Evolutionary conservation across 1,140 invertebrate genomes (phyloP), one percentile per base, ranked within the genome.

Genomic region (Calosoma granatense): DNA sequence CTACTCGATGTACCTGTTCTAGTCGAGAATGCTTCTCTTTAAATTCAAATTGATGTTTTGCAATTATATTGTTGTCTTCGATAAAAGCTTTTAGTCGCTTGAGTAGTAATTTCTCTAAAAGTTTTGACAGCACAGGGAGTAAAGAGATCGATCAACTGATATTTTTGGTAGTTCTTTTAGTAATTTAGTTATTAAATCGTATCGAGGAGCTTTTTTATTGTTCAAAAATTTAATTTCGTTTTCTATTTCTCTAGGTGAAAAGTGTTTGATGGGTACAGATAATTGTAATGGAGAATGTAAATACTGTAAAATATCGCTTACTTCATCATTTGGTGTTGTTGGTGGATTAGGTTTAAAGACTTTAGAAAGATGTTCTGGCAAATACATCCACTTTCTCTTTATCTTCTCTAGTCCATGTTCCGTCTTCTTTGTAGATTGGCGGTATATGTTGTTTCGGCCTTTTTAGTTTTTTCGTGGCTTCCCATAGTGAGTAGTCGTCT

Each of bases 21-120:
- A 64, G 64, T 0, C 69, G 72, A n/a, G 61, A 67, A 41, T 70
- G 67, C 0, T 58, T 58, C 20, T 57, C 6, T 17, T 64, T 56
- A 54, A 73, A 73, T 0, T 70, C 71, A 47, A 66, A 67, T 52
- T 74, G 69, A 41, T 70, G 65, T 4, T 57, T 19, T 9, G 70
- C 23, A 1, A 71, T 62, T 30, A 63, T 14, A 55, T 59, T 53
- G 4, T 56, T 52, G 9, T 61, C 22, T 51, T 36, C 39, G 22
- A 61, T 52, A 57, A 58, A 57, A 1, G 47, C 19, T 12, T 52
- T 55, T 12, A 64, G 36, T 23, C 56, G 43, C 53, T 56, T 58
- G 1, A 63, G 39, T 0, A 64, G 20, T 22, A 64, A 1, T 56
- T 61, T 61, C n/a, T 63, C 58, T 39, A 63, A 56, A 6, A 64